phyloP scores from a whole-genome alignment of 2,113 vertebrate species.

The Percopsis transmontana region DNA sequence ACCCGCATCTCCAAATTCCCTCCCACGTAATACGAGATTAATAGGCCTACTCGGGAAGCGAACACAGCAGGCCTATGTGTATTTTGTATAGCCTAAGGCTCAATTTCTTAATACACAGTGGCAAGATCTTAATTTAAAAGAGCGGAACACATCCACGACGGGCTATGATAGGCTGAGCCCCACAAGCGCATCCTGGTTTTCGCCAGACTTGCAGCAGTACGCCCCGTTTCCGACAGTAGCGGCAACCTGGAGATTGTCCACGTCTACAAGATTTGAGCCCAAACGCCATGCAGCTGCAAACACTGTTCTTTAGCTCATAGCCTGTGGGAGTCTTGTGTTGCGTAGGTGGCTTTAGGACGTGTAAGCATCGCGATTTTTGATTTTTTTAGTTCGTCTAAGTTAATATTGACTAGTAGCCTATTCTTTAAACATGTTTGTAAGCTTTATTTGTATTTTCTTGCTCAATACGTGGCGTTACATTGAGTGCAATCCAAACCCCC shows the following conservation, averaged over 20 bases:
- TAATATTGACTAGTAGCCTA: not conserved
- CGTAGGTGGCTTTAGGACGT: not conserved
- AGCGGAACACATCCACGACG: too few relatives aligned
- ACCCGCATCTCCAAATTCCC: not conserved
- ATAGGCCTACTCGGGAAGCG: not conserved
- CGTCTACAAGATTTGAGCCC: slow-evolving; percentile 67
- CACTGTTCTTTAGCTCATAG: not conserved
- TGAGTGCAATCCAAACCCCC: slow-evolving; percentile 82
- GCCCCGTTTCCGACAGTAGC: slow-evolving; percentile 8
- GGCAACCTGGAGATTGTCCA: slow-evolving; percentile 64
- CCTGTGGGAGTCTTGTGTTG: not conserved
- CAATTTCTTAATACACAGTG: too few relatives aligned
- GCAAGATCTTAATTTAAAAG: too few relatives aligned
- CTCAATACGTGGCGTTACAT: slow-evolving; percentile 49
- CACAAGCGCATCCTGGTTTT: not conserved
- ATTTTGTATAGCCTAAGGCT: too few relatives aligned
- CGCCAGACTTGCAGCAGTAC: not conserved
- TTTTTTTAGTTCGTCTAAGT: not conserved
- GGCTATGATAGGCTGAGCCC: not conserved
- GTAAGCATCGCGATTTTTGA: not conserved
- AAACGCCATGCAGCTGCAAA: not conserved
- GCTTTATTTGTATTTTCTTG: slow-evolving; percentile 47
- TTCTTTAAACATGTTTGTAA: not conserved
- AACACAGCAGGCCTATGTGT: not conserved
- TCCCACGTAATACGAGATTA: not conserved